These are phyloP conservation scores for Polietes domitor DNA, from an alignment of 2,888 invertebrate species.

Conservation along the genomic window DNA sequence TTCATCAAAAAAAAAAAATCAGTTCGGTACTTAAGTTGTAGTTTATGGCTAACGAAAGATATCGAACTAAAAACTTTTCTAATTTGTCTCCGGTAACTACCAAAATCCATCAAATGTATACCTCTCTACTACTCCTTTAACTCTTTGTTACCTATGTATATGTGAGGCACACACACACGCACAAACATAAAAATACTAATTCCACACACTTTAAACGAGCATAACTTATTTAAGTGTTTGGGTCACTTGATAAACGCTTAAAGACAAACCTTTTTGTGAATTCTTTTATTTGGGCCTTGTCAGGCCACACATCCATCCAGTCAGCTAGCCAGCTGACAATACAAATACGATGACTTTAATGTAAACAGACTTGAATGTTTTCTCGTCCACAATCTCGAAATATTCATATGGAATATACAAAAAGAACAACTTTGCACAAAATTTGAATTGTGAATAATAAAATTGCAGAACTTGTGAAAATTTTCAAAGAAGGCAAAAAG, in stretches of 20 bases:
- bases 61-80: too few relatives aligned
- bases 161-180: too few relatives aligned
- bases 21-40: too few relatives aligned
- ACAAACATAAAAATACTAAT: background rate
- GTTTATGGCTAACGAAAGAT: too few relatives aligned
- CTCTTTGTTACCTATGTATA: too few relatives aligned
- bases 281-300: background rate
- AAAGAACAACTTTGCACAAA: conserved; percentile 61
- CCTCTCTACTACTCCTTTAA: background rate
- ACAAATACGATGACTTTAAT: background rate
- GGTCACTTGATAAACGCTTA: background rate
- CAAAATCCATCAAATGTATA: conserved; percentile 8
- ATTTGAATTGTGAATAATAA: conserved; percentile 61
- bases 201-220: background rate
- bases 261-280: background rate
- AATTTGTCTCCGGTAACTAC: too few relatives aligned
- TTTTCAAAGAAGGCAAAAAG: conserved; percentile 8
- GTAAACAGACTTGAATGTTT: conserved; percentile 1
- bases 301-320: background rate
- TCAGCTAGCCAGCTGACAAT: background rate
- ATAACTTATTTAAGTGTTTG: conserved; percentile 17
- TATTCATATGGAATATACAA: conserved; percentile 25
- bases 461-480: conserved; percentile 57
- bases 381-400: conserved; percentile 7
- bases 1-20: too few relatives aligned